A percentile compares a stretch with the other conserved stretches of the same genome.
Conservation (phyloP, 2,888 invertebrate species). For the Plebejus anna region DNA sequence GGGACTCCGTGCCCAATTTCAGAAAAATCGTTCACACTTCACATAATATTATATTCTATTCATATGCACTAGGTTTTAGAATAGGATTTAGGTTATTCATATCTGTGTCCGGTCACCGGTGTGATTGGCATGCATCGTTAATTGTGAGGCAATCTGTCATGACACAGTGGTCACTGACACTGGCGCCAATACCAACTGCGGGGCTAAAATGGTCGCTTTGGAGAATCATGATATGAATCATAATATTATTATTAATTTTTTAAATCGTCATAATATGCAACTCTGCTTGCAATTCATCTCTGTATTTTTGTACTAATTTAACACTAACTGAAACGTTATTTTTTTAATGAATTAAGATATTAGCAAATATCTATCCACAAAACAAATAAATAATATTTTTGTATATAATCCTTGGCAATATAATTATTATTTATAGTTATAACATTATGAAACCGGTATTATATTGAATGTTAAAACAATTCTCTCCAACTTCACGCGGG, state of each 20-base stretch:
- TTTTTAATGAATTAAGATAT: too few relatives aligned
- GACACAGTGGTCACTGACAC: neutral
- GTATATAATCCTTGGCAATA: too few relatives aligned
- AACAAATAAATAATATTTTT: too few relatives aligned
- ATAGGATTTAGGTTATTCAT: conserved; percentile 14
- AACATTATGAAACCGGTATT: neutral
- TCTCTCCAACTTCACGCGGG: conserved; percentile 9
- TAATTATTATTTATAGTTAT: neutral
- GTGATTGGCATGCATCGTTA: conserved; percentile 13
- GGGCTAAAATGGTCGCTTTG: neutral
- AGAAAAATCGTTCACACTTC: too few relatives aligned
- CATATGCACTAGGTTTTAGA: neutral
- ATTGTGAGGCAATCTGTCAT: conserved; percentile 7
- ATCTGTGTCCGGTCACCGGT: neutral
- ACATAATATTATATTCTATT: neutral
- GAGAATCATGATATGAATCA: too few relatives aligned
- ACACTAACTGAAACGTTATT: too few relatives aligned
- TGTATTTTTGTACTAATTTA: too few relatives aligned
- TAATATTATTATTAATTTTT: too few relatives aligned
- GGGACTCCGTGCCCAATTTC: too few relatives aligned
- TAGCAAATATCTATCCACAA: too few relatives aligned
- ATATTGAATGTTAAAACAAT: conserved; percentile 26
- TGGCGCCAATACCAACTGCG: neutral
- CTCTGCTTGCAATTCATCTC: too few relatives aligned
- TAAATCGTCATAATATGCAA: too few relatives aligned